These are phyloP conservation scores for Callyntrura sp. DNA, from an alignment of 2,888 invertebrate genomes.

Conservation along the genomic window DNA sequence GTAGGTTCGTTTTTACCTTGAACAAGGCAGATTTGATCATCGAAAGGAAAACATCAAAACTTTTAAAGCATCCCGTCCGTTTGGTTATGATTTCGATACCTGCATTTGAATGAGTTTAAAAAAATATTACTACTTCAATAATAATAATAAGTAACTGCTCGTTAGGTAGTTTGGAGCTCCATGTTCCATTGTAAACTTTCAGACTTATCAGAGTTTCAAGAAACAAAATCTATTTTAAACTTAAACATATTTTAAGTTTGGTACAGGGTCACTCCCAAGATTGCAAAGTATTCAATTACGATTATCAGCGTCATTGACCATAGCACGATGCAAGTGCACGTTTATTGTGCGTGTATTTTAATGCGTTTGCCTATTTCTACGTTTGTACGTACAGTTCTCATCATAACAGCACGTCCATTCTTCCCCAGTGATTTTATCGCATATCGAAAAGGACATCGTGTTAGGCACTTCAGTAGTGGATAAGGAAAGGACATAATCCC, in stretches of 20 bases:
- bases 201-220: too few relatives aligned
- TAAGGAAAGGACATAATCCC: slow-evolving; percentile 81
- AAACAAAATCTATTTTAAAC: too few relatives aligned
- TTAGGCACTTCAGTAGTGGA: slow-evolving; percentile 84
- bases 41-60: slow-evolving; percentile 87
- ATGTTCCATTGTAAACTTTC: background rate
- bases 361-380: slow-evolving; percentile 69
- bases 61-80: slow-evolving; percentile 87
- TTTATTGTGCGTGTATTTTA: slow-evolving; percentile 14
- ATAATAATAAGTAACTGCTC: background rate
- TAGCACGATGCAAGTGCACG: background rate
- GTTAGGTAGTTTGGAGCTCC: too few relatives aligned
- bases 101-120: slow-evolving; percentile 81
- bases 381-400: slow-evolving; percentile 85
- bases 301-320: slow-evolving; percentile 81
- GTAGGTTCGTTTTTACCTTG: slow-evolving; percentile 85
- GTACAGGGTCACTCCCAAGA: slow-evolving; percentile 54
- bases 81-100: slow-evolving; percentile 87
- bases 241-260: background rate
- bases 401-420: slow-evolving; percentile 87
- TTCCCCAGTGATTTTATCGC: slow-evolving; percentile 87
- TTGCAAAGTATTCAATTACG: slow-evolving; percentile 12
- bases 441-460: slow-evolving; percentile 86
- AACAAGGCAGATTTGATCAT: slow-evolving; percentile 87
- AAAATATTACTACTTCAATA: background rate